These are phyloP conservation scores for Megalops cyprinoides DNA, from an alignment of 2,797 vertebrate genomes.

Conservation along the genomic window DNA sequence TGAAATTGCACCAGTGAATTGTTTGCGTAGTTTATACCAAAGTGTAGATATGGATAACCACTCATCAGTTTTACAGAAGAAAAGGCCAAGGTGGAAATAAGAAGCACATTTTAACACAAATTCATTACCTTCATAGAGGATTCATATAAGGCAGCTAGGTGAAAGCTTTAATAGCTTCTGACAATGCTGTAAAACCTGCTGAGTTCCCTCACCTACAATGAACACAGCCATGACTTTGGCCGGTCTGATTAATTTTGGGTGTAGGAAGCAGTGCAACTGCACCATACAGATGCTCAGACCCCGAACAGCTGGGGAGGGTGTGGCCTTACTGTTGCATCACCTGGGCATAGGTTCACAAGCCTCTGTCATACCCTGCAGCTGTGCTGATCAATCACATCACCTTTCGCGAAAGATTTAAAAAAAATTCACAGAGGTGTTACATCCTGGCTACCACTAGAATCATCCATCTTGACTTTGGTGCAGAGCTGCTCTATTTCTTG, in stretches of 20 bases:
- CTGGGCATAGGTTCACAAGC: background rate
- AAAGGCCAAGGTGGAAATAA: background rate
- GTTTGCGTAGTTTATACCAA: too few relatives aligned
- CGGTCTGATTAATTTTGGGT: too few relatives aligned
- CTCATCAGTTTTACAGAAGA: conserved; percentile 2
- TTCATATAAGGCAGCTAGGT: too few relatives aligned
- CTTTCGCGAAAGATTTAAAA: conserved; percentile 66
- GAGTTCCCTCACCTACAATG: too few relatives aligned
- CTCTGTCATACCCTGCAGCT: conserved; percentile 51
- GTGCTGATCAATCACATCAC: conserved; percentile 77
- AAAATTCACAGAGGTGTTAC: conserved; percentile 72
- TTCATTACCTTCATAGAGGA: background rate
- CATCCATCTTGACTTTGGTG: conserved; percentile 72
- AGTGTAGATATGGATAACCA: too few relatives aligned
- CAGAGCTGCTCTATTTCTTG: conserved; percentile 61
- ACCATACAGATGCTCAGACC: too few relatives aligned
- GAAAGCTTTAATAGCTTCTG: too few relatives aligned
- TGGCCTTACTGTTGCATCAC: conserved; percentile 73
- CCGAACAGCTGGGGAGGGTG: conserved; percentile 70
- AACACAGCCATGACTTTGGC: too few relatives aligned
- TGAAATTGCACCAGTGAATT: too few relatives aligned
- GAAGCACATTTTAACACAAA: background rate
- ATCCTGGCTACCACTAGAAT: conserved; percentile 60
- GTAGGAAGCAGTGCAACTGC: too few relatives aligned
- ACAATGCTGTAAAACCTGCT: too few relatives aligned